These are phyloP conservation scores for Atherinomorus stipes DNA, from an alignment of 2,113 vertebrate species.

Conservation along the genomic window DNA sequence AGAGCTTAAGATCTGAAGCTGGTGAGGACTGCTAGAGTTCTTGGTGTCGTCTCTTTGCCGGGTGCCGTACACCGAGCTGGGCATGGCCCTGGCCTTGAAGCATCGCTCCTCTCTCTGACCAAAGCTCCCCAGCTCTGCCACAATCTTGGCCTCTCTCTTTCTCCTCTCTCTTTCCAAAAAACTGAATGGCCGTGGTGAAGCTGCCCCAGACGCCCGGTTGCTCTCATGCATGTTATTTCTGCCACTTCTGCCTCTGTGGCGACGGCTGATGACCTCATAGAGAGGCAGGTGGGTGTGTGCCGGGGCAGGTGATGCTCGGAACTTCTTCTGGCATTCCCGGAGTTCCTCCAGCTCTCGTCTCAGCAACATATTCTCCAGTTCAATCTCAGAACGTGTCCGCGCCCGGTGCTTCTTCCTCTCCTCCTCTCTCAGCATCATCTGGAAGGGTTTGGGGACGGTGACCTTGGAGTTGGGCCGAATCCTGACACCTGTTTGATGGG, in stretches of 20 bases:
- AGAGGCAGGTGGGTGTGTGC: constrained; percentile 83
- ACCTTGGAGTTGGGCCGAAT: constrained; percentile 79
- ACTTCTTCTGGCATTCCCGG: constrained; percentile 88
- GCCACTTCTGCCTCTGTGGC: constrained; percentile 51
- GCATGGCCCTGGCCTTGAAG: constrained; percentile 90
- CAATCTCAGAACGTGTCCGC: constrained; percentile 85
- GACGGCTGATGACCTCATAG: constrained; percentile 81
- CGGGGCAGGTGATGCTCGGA: constrained; percentile 89
- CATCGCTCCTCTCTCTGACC: constrained; percentile 70
- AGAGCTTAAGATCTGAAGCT: constrained; percentile 39
- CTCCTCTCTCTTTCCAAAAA: constrained; percentile 89
- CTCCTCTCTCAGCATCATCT: constrained; percentile 92
- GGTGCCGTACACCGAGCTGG: constrained; percentile 81
- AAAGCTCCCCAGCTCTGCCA: constrained; percentile 80
- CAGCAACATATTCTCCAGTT: constrained; percentile 83
- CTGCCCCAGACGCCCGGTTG: constrained; percentile 68
- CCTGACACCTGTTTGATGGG: constrained; percentile 18
- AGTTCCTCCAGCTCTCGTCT: constrained; percentile 88
- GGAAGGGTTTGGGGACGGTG: constrained; percentile 92
- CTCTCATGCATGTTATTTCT: constrained; percentile 51
- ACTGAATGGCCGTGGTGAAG: constrained; percentile 85
- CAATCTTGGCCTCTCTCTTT: constrained; percentile 83
- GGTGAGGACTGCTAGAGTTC: constrained; percentile 32
- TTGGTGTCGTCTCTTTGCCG: constrained; percentile 34
- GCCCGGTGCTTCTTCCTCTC: constrained; percentile 84